Conservation (phyloP, 1,140 invertebrate species). For the Meloidogyne chitwoodi region DNA sequence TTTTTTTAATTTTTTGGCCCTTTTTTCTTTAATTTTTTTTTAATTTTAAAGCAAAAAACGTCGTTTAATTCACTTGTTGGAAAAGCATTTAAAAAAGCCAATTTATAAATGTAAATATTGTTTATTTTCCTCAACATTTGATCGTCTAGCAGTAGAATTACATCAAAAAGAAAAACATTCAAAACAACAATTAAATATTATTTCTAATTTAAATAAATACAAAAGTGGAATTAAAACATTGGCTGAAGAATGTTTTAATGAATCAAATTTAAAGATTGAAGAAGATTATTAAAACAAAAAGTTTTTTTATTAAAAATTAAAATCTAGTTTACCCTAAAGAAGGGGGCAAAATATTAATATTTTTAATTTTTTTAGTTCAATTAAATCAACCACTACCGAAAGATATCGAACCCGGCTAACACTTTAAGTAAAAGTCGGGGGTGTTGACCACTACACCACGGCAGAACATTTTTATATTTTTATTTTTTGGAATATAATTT, state of each 20-base stretch:
- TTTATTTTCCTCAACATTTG: constrained; percentile 24
- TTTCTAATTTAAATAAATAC: constrained; percentile 25
- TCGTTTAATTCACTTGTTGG: constrained; percentile 30
- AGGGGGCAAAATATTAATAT: too few relatives aligned
- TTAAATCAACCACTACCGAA: too few relatives aligned
- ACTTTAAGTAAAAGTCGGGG: too few relatives aligned
- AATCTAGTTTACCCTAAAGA: too few relatives aligned
- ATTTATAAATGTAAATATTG: constrained; percentile 30
- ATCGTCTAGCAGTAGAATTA: constrained; percentile 23
- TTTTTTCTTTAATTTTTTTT: too few relatives aligned
- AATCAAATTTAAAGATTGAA: constrained; percentile 28
- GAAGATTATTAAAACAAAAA: background rate
- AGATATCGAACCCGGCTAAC: too few relatives aligned
- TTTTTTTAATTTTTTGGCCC: constrained; percentile 17
- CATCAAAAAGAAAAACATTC: constrained; percentile 29
- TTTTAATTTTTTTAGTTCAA: too few relatives aligned
- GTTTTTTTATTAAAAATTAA: background rate
- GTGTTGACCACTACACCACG: too few relatives aligned
- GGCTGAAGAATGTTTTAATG: constrained; percentile 34
- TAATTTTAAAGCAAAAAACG: constrained; percentile 37
- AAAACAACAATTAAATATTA: constrained; percentile 15
- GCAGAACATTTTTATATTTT: too few relatives aligned
- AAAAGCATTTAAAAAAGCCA: constrained; percentile 32
- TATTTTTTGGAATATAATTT: too few relatives aligned
- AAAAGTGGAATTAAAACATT: constrained; percentile 30